Percentiles rank a stretch among this genome's conserved stretches.
These are phyloP conservation scores for Flexamia atlantica DNA, from an alignment of 2,888 invertebrate species.

Conservation along the genomic window DNA sequence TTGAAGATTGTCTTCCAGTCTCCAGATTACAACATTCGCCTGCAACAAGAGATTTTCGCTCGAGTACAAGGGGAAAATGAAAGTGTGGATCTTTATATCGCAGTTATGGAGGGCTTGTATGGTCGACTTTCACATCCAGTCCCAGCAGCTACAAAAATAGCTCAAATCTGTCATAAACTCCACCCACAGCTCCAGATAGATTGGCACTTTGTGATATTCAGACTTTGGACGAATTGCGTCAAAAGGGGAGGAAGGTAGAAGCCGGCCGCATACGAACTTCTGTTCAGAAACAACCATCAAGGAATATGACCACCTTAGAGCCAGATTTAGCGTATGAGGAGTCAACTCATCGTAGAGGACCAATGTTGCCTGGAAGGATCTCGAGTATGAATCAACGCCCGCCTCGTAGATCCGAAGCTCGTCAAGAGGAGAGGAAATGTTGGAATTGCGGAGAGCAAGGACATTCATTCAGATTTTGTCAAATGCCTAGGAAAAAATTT, in stretches of 20 bases:
- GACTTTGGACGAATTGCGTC: background rate
- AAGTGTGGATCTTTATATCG: constrained; percentile 12
- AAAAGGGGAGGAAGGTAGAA: background rate
- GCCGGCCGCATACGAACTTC: background rate
- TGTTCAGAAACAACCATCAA: too few relatives aligned
- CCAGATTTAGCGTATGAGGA: constrained; percentile 30
- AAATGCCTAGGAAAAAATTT: background rate
- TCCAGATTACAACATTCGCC: background rate
- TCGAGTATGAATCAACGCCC: background rate
- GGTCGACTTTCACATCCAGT: background rate
- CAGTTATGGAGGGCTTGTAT: constrained; percentile 42
- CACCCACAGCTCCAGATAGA: constrained; percentile 32
- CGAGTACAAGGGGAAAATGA: constrained; percentile 6
- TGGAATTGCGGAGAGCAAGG: constrained; percentile 20
- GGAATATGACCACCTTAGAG: background rate
- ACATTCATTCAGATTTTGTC: background rate
- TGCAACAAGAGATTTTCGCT: too few relatives aligned
- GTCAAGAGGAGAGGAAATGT: constrained; percentile 1
- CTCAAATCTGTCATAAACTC: constrained; percentile 10
- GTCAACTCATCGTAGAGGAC: background rate
- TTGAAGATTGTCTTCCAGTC: constrained; percentile 20
- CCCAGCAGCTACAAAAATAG: background rate
- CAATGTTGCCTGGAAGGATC: background rate
- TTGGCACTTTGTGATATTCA: constrained; percentile 16
- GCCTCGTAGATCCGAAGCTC: background rate